A percentile compares a stretch with the other conserved stretches of the same genome.
Evolutionary conservation across 2,113 vertebrate genomes (phyloP).

Genomic region (Ciconia boyciana): DNA sequence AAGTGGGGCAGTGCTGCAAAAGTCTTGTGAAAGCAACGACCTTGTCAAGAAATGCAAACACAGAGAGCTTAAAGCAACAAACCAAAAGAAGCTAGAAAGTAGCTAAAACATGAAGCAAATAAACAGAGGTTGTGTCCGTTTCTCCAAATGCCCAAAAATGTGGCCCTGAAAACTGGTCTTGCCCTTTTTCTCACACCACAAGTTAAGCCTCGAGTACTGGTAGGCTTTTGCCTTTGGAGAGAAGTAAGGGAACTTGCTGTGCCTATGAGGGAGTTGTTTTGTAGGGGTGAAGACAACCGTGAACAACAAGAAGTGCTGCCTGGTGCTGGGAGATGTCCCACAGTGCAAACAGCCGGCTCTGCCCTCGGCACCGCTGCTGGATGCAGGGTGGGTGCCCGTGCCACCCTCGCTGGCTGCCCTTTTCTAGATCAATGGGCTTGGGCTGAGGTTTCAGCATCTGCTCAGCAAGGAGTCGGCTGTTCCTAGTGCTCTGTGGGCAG

Average conservation of each 20-base stretch:
- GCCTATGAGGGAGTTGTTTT: not conserved
- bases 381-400: not conserved
- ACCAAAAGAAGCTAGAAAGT: not conserved
- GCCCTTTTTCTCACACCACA: not conserved
- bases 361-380: not conserved
- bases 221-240: not conserved
- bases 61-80: constrained; percentile 32
- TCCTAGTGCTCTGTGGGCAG: fast-evolving
- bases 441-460: not conserved
- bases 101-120: not conserved
- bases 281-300: not conserved
- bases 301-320: not conserved
- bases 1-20: not conserved
- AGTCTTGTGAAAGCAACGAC: constrained; percentile 60
- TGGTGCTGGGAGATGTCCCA: not conserved
- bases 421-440: fast-evolving
- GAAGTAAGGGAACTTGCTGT: not conserved
- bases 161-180: not conserved
- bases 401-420: not conserved
- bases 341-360: not conserved
- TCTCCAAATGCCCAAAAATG: not conserved
- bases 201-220: not conserved
- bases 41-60: constrained; percentile 33
- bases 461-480: not conserved
- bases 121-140: not conserved